Evolutionary conservation across 2,888 invertebrate species (phyloP).

Genomic region (Lasius platythorax): DNA sequence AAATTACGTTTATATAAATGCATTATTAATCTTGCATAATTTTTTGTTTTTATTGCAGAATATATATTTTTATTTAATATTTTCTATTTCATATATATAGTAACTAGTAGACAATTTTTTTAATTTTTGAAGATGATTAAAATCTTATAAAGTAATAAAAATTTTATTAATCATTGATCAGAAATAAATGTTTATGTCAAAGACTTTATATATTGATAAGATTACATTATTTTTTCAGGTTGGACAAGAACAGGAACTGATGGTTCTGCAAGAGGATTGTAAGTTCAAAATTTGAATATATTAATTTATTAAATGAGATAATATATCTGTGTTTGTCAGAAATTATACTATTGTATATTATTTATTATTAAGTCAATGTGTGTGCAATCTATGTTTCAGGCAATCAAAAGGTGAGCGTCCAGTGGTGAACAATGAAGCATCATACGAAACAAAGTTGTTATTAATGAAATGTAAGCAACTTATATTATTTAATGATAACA

Average conservation of each 20-base stretch:
- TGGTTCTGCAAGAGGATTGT: slow-evolving; percentile 57
- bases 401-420: slow-evolving; percentile 63
- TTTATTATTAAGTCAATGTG: slow-evolving; percentile 17
- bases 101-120: neutral
- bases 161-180: neutral
- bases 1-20: neutral
- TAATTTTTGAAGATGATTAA: neutral
- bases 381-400: slow-evolving; percentile 56
- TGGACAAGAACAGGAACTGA: slow-evolving; percentile 56
- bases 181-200: neutral
- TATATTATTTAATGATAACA: slow-evolving; percentile 41
- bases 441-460: slow-evolving; percentile 35
- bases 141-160: neutral
- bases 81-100: neutral
- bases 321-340: neutral
- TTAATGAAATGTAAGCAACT: slow-evolving; percentile 54
- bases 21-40: neutral
- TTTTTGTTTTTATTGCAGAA: neutral
- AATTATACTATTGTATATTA: neutral
- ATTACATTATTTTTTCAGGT: slow-evolving; percentile 47
- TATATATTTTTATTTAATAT: neutral
- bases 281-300: slow-evolving; percentile 42
- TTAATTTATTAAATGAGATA: slow-evolving; percentile 8
- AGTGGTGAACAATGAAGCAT: slow-evolving; percentile 30
- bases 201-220: neutral